Evolutionary conservation across 2,113 vertebrate genomes (phyloP).

Genomic region (Nyctibius bracteatus): DNA sequence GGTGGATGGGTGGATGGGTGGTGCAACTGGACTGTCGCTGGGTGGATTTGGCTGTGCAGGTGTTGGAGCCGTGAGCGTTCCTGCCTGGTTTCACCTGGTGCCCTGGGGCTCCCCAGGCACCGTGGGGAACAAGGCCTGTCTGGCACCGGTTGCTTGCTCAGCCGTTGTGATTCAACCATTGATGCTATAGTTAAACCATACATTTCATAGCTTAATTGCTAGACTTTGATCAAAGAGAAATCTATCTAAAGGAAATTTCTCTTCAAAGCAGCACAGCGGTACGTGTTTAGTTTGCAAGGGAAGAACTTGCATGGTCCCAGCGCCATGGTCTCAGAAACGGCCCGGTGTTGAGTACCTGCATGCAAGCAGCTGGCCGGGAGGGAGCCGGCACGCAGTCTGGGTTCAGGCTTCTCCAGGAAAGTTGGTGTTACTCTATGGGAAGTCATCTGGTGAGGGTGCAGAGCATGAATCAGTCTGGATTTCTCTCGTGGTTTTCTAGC

Average conservation of each 20-base stretch:
- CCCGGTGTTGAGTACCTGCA: not conserved
- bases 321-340: not conserved
- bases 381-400: not conserved
- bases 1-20: too few species aligned
- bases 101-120: not conserved
- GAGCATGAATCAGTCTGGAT: not conserved
- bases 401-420: not conserved
- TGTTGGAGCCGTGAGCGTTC: not conserved
- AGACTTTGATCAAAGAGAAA: not conserved
- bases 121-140: not conserved
- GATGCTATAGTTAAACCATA: not conserved
- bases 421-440: not conserved
- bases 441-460: slow-evolving; percentile 1
- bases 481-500: not conserved
- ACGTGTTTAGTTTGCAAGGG: not conserved
- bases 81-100: not conserved
- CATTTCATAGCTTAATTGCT: not conserved
- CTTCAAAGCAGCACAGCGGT: not conserved
- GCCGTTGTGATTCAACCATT: not conserved
- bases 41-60: not conserved
- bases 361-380: not conserved
- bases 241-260: not conserved
- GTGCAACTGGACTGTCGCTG: not conserved
- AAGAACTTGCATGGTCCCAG: not conserved
- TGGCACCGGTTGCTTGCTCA: slow-evolving; percentile 10